These are phyloP conservation scores for Byasa hedistus DNA, from an alignment of 2,888 invertebrate species.

Conservation along the genomic window DNA sequence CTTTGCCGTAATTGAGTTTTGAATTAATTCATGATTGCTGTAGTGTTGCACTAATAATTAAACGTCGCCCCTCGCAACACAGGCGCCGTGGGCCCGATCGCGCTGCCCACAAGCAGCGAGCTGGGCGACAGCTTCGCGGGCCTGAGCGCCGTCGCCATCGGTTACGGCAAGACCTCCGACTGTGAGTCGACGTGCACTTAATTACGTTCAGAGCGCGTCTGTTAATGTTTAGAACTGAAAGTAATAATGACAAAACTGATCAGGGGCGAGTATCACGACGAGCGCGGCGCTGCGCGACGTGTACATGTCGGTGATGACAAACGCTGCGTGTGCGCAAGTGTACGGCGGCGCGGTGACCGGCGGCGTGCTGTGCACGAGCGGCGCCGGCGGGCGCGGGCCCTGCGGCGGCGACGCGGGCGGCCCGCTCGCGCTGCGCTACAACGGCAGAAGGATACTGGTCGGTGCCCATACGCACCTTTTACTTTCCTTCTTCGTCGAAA, in stretches of 20 bases:
- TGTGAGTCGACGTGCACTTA: slow-evolving; percentile 17
- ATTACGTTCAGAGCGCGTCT: no score
- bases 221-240: no score
- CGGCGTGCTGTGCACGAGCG: slow-evolving; percentile 69
- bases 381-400: slow-evolving; percentile 75
- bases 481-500: no score
- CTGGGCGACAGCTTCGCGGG: slow-evolving; percentile 31
- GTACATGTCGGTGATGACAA: slow-evolving; percentile 16
- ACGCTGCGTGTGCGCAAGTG: slow-evolving; percentile 32
- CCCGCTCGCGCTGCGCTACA: slow-evolving; percentile 38
- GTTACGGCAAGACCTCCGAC: slow-evolving; percentile 29
- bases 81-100: slow-evolving; percentile 34
- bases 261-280: slow-evolving; percentile 23
- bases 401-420: slow-evolving; percentile 63
- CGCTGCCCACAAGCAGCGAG: slow-evolving; percentile 33
- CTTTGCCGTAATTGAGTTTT: no score
- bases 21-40: no score
- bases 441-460: slow-evolving; percentile 44
- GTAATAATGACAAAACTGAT: not conserved
- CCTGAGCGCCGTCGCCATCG: slow-evolving; percentile 10
- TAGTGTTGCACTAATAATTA: no score
- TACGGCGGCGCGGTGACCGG: slow-evolving; percentile 65
- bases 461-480: no score
- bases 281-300: slow-evolving; percentile 65
- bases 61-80: not conserved